Conservation (phyloP, 2,113 vertebrate species). For the Vireo altiloquus region DNA sequence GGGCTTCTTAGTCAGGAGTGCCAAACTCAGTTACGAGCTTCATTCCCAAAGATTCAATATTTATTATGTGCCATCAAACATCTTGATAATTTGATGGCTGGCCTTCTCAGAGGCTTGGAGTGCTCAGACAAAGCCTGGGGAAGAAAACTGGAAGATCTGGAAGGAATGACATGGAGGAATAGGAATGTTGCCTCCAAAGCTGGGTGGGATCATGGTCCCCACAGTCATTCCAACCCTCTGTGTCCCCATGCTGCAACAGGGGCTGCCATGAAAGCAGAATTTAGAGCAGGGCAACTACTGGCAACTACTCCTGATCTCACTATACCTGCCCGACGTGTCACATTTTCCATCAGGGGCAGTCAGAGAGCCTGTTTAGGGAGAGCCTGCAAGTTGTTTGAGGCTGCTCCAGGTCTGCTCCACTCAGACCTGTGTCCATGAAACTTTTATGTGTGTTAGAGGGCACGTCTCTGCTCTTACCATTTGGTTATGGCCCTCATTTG, state of each 20-base stretch:
- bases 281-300: background rate
- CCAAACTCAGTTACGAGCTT: background rate
- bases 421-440: background rate
- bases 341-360: background rate
- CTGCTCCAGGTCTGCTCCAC: background rate
- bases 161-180: background rate
- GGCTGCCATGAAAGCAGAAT: background rate
- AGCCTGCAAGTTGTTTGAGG: background rate
- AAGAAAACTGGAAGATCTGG: background rate
- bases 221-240: background rate
- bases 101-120: background rate
- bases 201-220: background rate
- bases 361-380: background rate
- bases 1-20: background rate
- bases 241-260: background rate
- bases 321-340: background rate
- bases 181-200: background rate
- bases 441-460: background rate
- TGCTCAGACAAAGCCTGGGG: background rate
- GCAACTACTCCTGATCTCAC: accelerated
- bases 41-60: background rate
- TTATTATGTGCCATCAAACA: background rate
- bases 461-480: background rate
- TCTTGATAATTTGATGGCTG: background rate
- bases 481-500: background rate